Conservation (phyloP, 2,113 vertebrate species). For the Plestiodon gilberti region DNA sequence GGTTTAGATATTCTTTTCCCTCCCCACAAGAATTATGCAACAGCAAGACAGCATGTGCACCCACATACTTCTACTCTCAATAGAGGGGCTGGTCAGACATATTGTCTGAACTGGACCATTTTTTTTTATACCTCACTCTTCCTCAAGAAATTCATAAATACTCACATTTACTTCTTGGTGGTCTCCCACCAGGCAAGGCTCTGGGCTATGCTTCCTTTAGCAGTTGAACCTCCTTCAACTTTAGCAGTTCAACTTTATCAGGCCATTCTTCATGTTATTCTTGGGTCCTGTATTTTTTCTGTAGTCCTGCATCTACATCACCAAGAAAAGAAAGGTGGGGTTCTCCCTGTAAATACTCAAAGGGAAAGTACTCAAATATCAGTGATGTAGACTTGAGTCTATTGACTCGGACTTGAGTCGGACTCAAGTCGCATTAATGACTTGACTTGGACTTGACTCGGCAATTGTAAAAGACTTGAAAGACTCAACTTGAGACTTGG, state of each 20-base stretch:
- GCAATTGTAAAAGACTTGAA: too few species aligned
- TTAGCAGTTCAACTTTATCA: background rate
- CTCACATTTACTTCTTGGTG: background rate
- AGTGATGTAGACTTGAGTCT: too few species aligned
- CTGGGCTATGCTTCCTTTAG: background rate
- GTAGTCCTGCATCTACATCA: background rate
- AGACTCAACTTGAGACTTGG: too few species aligned
- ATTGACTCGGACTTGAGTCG: too few species aligned
- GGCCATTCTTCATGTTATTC: background rate
- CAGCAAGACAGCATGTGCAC: too few species aligned
- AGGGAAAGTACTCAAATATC: background rate
- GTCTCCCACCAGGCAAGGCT: background rate
- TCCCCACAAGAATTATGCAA: too few species aligned
- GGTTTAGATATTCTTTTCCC: too few species aligned
- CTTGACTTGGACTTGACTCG: too few species aligned
- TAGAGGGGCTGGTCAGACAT: too few species aligned
- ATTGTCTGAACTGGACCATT: background rate
- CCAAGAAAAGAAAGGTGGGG: background rate
- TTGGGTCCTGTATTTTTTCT: background rate
- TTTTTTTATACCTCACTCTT: background rate
- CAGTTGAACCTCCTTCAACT: background rate
- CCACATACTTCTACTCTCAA: too few species aligned
- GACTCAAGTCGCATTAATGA: too few species aligned
- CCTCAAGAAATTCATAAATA: background rate
- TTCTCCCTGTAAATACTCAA: background rate